phyloP scores from a whole-genome alignment of 1,140 invertebrate genomes.

The Nixonia krombeini region DNA sequence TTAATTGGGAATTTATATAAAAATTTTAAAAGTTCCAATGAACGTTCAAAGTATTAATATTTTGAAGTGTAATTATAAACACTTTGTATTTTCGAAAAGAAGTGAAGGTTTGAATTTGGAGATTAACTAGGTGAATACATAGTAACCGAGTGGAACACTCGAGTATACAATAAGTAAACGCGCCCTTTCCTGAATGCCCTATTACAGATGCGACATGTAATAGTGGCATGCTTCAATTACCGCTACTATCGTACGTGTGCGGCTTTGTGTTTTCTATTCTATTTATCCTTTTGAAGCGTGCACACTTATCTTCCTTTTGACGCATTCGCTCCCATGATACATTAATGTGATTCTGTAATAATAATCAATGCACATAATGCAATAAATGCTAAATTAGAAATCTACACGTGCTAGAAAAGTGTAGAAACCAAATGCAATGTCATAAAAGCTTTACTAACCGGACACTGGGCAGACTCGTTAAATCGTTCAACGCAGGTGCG shows the following conservation, averaged over 20 bases:
- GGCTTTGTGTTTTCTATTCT: slow-evolving; percentile 26
- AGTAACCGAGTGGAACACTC: slow-evolving; percentile 26
- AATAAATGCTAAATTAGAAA: background rate
- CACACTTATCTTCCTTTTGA: slow-evolving; percentile 1
- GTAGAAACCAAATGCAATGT: slow-evolving; percentile 18
- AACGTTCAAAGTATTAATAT: too few species aligned
- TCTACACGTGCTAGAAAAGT: background rate
- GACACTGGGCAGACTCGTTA: slow-evolving; percentile 65
- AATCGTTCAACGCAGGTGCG: slow-evolving; percentile 70
- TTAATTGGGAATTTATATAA: too few species aligned
- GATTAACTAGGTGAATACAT: slow-evolving; percentile 2
- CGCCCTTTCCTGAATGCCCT: slow-evolving; percentile 46
- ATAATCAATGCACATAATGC: background rate
- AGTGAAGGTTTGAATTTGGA: slow-evolving; percentile 24
- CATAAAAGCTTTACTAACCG: slow-evolving; percentile 64
- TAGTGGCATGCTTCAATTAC: slow-evolving; percentile 26
- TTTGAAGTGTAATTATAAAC: too few species aligned
- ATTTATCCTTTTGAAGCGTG: slow-evolving; percentile 8
- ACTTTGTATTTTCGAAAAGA: too few species aligned
- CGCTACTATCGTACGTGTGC: slow-evolving; percentile 24
- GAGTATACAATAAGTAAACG: slow-evolving; percentile 37
- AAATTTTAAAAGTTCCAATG: too few species aligned
- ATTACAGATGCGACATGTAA: slow-evolving; percentile 34
- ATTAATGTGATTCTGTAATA: slow-evolving; percentile 4
- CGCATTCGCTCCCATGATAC: slow-evolving; percentile 5